Evolutionary conservation across 2,113 vertebrate genomes (phyloP).

Genomic region (Eolophus roseicapilla): DNA sequence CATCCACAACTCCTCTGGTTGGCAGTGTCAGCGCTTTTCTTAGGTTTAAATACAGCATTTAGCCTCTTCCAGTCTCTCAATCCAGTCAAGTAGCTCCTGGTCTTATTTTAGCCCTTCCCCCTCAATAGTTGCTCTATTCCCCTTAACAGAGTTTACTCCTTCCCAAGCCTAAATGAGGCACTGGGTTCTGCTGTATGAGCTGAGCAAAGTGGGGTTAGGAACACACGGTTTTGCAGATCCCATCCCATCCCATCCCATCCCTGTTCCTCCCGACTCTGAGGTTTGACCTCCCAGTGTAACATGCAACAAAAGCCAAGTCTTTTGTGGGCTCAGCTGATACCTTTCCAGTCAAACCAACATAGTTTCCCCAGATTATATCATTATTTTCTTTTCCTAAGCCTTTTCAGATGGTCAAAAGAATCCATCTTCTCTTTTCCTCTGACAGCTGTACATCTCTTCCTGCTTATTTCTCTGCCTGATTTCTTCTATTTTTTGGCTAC

Average conservation of each 20-base stretch:
- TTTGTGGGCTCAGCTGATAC: background rate
- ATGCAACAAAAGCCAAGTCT: background rate
- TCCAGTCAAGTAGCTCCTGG: background rate
- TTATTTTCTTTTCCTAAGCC: background rate
- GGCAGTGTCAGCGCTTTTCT: background rate
- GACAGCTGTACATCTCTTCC: background rate
- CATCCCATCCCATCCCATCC: no score
- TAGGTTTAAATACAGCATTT: background rate
- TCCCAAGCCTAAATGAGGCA: background rate
- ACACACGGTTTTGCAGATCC: background rate
- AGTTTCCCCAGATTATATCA: background rate
- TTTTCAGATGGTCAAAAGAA: background rate
- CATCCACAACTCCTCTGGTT: background rate
- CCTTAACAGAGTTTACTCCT: background rate
- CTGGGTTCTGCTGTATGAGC: rapidly evolving
- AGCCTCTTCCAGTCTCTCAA: background rate
- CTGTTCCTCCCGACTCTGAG: background rate
- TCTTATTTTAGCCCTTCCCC: background rate
- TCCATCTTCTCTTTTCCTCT: background rate
- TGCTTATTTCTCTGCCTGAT: background rate
- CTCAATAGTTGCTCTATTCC: background rate
- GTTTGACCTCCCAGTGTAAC: background rate
- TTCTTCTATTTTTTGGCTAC: background rate
- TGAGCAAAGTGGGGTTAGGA: background rate
- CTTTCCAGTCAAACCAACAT: background rate